These are phyloP conservation scores for Cnemophilus loriae DNA, from an alignment of 2,113 vertebrate species.

Conservation along the genomic window DNA sequence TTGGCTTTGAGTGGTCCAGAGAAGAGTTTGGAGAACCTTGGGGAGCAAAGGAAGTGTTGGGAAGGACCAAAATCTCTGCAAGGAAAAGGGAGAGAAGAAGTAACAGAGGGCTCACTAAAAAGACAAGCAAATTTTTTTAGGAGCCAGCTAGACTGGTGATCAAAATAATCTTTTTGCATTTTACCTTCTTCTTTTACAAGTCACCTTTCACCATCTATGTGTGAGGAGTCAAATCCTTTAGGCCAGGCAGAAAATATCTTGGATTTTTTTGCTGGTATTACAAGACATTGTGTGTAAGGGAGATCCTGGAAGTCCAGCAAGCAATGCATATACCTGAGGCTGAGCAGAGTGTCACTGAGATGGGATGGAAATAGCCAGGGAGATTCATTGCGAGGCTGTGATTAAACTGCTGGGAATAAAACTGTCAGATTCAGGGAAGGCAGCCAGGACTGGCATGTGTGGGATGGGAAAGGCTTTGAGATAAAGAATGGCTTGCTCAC, in stretches of 20 bases:
- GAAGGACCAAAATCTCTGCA: not conserved
- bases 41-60: not conserved
- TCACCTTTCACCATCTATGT: not conserved
- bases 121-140: not conserved
- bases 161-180: not conserved
- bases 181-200: not conserved
- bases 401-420: not conserved
- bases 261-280: not conserved
- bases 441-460: not conserved
- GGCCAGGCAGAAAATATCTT: not conserved
- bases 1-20: not conserved
- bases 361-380: not conserved
- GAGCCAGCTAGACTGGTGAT: not conserved
- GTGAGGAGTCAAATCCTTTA: not conserved
- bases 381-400: not conserved
- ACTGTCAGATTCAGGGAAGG: not conserved
- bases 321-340: not conserved
- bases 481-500: not conserved
- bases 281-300: not conserved
- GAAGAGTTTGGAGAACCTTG: fast-evolving
- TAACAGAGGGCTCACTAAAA: not conserved
- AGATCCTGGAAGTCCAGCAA: not conserved
- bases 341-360: not conserved
- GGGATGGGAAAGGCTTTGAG: not conserved
- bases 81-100: not conserved